Percentiles rank a stretch among this genome's conserved stretches.
These are phyloP conservation scores for Trinectes maculatus DNA, from an alignment of 2,113 vertebrate genomes.

Conservation along the genomic window DNA sequence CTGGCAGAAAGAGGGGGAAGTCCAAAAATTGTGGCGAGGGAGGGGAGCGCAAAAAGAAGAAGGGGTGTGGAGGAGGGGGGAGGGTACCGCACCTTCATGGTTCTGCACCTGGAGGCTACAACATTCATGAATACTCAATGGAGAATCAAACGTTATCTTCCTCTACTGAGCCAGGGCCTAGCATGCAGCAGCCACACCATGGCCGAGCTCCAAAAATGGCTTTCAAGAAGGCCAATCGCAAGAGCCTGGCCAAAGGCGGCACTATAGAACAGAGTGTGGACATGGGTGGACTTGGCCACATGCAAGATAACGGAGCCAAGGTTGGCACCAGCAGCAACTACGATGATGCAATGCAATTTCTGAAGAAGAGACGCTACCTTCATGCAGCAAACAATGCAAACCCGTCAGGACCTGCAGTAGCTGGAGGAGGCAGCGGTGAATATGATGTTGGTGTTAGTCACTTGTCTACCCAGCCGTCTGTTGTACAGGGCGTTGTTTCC, in stretches of 20 bases:
- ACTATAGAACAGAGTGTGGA: slow-evolving; percentile 79
- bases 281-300: slow-evolving; percentile 87
- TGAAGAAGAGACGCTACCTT: slow-evolving; percentile 97
- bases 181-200: slow-evolving; percentile 86
- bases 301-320: slow-evolving; percentile 87
- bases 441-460: slow-evolving; percentile 89
- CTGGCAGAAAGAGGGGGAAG: slow-evolving; percentile 90
- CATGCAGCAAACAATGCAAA: slow-evolving; percentile 82
- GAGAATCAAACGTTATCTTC: slow-evolving; percentile 88
- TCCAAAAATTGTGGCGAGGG: slow-evolving; percentile 87
- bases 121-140: slow-evolving; percentile 87
- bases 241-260: slow-evolving; percentile 83
- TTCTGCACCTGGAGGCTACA: slow-evolving; percentile 76
- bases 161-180: slow-evolving; percentile 85
- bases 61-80: slow-evolving; percentile 65
- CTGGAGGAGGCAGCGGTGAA: slow-evolving; percentile 80
- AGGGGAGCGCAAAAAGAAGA: slow-evolving; percentile 90
- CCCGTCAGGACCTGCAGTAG: slow-evolving; percentile 20
- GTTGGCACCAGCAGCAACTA: slow-evolving; percentile 90
- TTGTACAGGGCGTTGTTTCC: slow-evolving; percentile 90
- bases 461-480: slow-evolving; percentile 90
- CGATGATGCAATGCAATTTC: slow-evolving; percentile 98
- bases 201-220: slow-evolving; percentile 91
- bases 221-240: slow-evolving; percentile 92
- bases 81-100: slow-evolving; percentile 67